Conservation (phyloP, 2,797 vertebrate genomes). For the Peromyscus aztecus region DNA sequence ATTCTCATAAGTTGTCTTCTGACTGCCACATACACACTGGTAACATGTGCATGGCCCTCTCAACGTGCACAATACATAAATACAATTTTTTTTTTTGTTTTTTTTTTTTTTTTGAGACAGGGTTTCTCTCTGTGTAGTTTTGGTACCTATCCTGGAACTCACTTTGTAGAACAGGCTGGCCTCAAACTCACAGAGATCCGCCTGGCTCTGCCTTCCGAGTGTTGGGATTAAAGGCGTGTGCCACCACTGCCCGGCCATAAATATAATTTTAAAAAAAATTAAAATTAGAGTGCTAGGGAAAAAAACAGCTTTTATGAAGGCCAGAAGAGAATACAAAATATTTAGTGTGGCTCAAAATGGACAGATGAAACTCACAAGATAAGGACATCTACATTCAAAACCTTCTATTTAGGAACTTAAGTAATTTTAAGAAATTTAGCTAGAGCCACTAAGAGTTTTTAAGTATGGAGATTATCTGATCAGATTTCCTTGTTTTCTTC, state of each 20-base stretch:
- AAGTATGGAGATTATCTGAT: neutral
- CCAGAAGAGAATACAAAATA: neutral
- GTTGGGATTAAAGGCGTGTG: no score
- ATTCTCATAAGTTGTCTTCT: no score
- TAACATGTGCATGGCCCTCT: neutral
- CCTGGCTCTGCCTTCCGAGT: no score
- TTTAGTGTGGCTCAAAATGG: neutral
- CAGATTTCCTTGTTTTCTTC: neutral
- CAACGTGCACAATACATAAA: neutral
- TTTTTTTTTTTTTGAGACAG: no score
- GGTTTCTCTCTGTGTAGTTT: no score
- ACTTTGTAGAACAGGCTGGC: no score
- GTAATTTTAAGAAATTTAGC: slow-evolving; percentile 32
- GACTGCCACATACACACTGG: neutral
- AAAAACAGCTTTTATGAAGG: slow-evolving; percentile 6
- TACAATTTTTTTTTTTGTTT: neutral
- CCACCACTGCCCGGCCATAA: neutral
- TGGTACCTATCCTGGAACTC: no score
- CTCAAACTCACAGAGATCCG: no score
- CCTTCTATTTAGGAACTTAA: neutral
- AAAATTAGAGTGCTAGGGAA: neutral
- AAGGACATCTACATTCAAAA: neutral
- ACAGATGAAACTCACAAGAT: neutral
- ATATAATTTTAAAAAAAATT: neutral
- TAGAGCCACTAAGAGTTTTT: neutral